phyloP scores from a whole-genome alignment of 1,140 invertebrate species.

The Drosophila cardini region DNA sequence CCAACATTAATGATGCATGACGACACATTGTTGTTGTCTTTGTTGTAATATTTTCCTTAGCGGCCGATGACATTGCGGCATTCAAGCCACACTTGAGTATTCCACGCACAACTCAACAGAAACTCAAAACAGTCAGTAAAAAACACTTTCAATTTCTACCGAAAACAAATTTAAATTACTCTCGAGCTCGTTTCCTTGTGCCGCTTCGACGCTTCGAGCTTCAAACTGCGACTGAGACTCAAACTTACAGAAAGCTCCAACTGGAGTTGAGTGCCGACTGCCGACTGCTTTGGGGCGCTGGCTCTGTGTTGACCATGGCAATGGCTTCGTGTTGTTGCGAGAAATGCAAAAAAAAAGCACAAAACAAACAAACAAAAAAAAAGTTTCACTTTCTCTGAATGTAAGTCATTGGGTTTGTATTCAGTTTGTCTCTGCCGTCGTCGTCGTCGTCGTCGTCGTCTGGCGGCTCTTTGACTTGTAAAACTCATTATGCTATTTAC shows the following conservation, averaged over 20 bases:
- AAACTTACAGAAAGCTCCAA: slow-evolving; percentile 48
- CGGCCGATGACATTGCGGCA: slow-evolving; percentile 65
- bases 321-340: slow-evolving; percentile 42
- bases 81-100: slow-evolving; percentile 52
- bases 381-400: slow-evolving; percentile 79
- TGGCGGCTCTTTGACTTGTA: slow-evolving; percentile 47
- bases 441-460: slow-evolving; percentile 17
- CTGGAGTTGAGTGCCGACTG: slow-evolving; percentile 10
- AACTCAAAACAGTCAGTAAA: background rate
- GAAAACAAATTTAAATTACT: slow-evolving; percentile 11
- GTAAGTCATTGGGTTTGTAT: slow-evolving; percentile 77
- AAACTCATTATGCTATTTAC: slow-evolving; percentile 14
- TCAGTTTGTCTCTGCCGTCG: slow-evolving; percentile 17
- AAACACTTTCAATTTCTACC: slow-evolving; percentile 64
- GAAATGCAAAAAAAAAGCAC: slow-evolving; percentile 79
- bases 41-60: slow-evolving; percentile 21
- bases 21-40: slow-evolving; percentile 19
- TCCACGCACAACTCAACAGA: slow-evolving; percentile 49
- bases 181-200: slow-evolving; percentile 30
- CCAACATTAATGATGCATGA: slow-evolving; percentile 53
- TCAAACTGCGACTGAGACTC: slow-evolving; percentile 29
- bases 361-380: too few species aligned
- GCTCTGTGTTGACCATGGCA: slow-evolving; percentile 36
- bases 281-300: slow-evolving; percentile 18
- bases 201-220: slow-evolving; percentile 15